These are phyloP conservation scores for Sebastolobus altivelis DNA, from an alignment of 2,797 vertebrate species.

Conservation along the genomic window DNA sequence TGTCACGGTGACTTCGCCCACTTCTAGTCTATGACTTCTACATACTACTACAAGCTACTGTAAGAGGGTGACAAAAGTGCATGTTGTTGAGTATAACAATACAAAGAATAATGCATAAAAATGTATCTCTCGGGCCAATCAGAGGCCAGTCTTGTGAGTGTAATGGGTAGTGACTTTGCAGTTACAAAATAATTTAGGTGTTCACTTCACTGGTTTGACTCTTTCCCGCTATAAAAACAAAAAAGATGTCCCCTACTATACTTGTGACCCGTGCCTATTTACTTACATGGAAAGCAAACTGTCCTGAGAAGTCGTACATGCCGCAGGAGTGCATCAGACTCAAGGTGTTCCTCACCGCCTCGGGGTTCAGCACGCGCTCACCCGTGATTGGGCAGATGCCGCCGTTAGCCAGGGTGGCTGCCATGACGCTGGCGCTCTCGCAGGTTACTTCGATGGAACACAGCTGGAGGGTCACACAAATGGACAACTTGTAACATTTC, in stretches of 20 bases:
- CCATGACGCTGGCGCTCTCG: conserved; percentile 98
- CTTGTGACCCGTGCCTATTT: not conserved
- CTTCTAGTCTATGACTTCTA: no score
- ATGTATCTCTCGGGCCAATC: not conserved
- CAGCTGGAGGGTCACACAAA: conserved; percentile 80
- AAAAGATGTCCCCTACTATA: not conserved
- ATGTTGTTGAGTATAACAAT: not conserved
- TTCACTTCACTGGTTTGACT: not conserved
- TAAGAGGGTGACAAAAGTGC: not conserved
- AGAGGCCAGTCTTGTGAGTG: not conserved
- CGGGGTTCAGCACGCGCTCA: conserved; percentile 94
- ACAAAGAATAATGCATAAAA: not conserved
- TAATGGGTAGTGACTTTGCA: not conserved
- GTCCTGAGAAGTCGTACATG: conserved; percentile 99
- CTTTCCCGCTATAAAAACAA: not conserved
- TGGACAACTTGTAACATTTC: not conserved
- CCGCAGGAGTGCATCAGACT: conserved; percentile 99
- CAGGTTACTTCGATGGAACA: conserved; percentile 98
- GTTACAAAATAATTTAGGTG: not conserved
- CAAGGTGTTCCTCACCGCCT: conserved; percentile 95
- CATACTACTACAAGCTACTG: not conserved
- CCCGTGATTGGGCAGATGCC: conserved; percentile 98
- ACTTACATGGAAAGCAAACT: conserved; percentile 98
- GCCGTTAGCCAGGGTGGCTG: conserved; percentile 96
- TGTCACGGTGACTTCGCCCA: no score